These are phyloP conservation scores for Brachionus sp. DNA, from an alignment of 1,140 invertebrate species.

Conservation along the genomic window DNA sequence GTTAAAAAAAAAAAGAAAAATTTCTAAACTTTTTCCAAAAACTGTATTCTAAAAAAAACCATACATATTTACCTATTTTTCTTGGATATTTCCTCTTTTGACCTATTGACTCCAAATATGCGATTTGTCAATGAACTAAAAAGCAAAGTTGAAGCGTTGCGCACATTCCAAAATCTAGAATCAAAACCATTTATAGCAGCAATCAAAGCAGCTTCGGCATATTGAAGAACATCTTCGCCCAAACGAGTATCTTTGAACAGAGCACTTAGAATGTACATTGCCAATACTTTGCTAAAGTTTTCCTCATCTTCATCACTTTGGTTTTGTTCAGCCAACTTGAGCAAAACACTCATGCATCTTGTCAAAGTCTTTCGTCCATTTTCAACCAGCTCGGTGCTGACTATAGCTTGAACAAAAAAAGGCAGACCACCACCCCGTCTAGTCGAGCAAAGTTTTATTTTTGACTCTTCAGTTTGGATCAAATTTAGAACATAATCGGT, in stretches of 20 bases:
- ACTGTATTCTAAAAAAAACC: not conserved
- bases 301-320: constrained; percentile 15
- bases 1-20: no score
- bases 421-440: constrained; percentile 83
- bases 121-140: constrained; percentile 78
- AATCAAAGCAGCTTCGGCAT: constrained; percentile 69
- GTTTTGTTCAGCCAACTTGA: constrained; percentile 59
- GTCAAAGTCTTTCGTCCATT: constrained; percentile 61
- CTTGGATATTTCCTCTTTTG: constrained; percentile 67
- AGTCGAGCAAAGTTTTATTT: constrained; percentile 69
- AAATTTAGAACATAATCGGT: constrained; percentile 29
- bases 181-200: constrained; percentile 73
- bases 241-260: constrained; percentile 73
- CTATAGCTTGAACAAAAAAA: constrained; percentile 74
- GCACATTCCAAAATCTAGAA: constrained; percentile 68
- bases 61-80: constrained; percentile 66
- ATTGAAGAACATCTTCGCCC: constrained; percentile 69
- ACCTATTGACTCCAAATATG: constrained; percentile 81
- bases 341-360: constrained; percentile 64
- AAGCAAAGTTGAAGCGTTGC: constrained; percentile 80
- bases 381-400: constrained; percentile 20
- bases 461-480: constrained; percentile 33
- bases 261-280: constrained; percentile 77
- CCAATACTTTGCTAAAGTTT: constrained; percentile 64
- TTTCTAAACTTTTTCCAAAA: not conserved